Percentiles rank a stretch among this genome's conserved stretches.
Evolutionary conservation across 2,113 vertebrate genomes (phyloP).

Genomic region (Sminthopsis crassicaudata): DNA sequence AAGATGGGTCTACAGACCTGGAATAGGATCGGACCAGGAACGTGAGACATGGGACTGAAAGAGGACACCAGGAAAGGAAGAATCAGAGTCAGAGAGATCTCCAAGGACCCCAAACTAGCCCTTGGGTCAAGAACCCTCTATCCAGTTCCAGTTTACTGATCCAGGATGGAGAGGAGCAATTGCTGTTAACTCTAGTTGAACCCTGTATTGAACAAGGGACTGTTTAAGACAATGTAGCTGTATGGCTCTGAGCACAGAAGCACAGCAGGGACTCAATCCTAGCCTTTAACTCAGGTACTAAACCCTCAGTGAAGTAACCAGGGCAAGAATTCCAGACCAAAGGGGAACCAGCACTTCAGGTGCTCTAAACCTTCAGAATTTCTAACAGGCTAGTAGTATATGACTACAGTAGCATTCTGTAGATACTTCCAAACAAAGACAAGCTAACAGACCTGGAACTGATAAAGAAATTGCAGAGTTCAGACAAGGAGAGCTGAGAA

Average conservation of each 20-base stretch:
- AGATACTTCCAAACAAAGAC: not conserved
- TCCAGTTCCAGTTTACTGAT: not conserved
- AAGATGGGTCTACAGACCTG: not conserved
- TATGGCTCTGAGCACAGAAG: not conserved
- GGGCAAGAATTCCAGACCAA: not conserved
- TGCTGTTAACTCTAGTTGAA: not conserved
- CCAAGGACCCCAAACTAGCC: not conserved
- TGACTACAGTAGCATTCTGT: not conserved
- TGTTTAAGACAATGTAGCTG: not conserved
- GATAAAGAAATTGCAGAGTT: not conserved
- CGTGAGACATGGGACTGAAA: not conserved
- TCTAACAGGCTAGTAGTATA: not conserved
- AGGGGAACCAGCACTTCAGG: not conserved
- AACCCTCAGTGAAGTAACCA: not conserved
- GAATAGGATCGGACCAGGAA: not conserved
- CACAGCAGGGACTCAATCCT: not conserved
- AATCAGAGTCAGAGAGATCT: not conserved
- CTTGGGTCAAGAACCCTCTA: not conserved
- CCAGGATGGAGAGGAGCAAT: not conserved
- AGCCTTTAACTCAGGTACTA: not conserved
- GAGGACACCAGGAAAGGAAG: not conserved
- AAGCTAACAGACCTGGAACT: not conserved
- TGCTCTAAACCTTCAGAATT: not conserved
- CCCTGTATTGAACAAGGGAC: not conserved
- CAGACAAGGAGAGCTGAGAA: not conserved